Evolutionary conservation across 2,888 invertebrate genomes (phyloP).

Genomic region (Mesochorus sp.): DNA sequence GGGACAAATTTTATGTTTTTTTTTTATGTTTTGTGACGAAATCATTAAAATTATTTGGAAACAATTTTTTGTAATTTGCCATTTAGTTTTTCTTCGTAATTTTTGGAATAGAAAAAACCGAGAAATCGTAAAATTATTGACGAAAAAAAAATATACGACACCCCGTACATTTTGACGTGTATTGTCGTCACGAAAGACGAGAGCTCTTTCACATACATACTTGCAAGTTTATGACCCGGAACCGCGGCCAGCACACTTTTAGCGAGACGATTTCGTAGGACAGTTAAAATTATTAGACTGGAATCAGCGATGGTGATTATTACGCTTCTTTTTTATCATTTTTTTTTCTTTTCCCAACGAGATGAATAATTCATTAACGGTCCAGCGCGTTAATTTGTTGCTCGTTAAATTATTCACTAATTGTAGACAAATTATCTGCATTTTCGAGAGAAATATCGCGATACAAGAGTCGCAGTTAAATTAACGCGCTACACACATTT

Average conservation of each 20-base stretch:
- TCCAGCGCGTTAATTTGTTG: neutral
- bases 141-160: neutral
- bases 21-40: neutral
- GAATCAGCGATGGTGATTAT: constrained; percentile 49
- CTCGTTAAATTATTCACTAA: neutral
- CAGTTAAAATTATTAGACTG: constrained; percentile 55
- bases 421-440: neutral
- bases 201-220: neutral
- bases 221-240: constrained; percentile 51
- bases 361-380: constrained; percentile 5
- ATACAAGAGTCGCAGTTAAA: too few species aligned
- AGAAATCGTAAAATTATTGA: neutral
- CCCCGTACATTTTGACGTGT: neutral
- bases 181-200: constrained; percentile 41
- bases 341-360: neutral
- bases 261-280: neutral
- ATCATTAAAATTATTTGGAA: neutral
- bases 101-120: too few species aligned
- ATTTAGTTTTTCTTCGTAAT: too few species aligned
- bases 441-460: too few species aligned
- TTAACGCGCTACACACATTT: too few species aligned
- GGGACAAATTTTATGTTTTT: neutral
- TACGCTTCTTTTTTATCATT: constrained; percentile 2
- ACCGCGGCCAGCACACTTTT: constrained; percentile 28
- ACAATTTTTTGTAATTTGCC: too few species aligned